phyloP scores from a whole-genome alignment of 2,888 invertebrate genomes.

The Chrysolina americana region DNA sequence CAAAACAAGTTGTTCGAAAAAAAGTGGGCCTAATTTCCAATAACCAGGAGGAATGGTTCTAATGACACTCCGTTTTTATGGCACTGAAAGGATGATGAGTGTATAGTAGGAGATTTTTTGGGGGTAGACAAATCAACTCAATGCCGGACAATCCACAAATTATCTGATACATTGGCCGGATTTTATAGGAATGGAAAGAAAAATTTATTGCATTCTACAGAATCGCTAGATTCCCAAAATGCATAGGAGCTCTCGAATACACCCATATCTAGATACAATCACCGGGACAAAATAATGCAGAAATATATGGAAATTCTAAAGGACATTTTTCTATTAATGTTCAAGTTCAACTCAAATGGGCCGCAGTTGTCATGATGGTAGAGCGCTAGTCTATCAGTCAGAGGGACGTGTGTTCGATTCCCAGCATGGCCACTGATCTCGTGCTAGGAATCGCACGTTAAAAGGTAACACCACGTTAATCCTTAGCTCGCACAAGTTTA shows the following conservation, averaged over 20 bases:
- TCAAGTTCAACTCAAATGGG: slow-evolving; percentile 40
- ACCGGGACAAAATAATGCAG: slow-evolving; percentile 54
- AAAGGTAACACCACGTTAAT: no score
- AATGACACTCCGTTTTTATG: slow-evolving; percentile 27
- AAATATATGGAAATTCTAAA: slow-evolving; percentile 56
- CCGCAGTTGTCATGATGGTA: no score
- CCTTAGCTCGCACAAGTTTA: no score
- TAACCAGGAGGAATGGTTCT: slow-evolving; percentile 4
- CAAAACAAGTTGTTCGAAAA: no score
- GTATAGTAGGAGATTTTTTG: slow-evolving; percentile 18
- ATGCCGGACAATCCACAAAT: slow-evolving; percentile 13
- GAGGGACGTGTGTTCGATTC: no score
- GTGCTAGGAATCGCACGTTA: no score
- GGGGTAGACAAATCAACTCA: slow-evolving; percentile 19
- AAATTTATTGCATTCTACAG: background rate
- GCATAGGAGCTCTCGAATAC: slow-evolving; percentile 6
- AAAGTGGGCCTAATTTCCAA: background rate
- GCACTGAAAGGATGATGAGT: slow-evolving; percentile 3
- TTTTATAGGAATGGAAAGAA: background rate
- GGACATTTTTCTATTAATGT: slow-evolving; percentile 56
- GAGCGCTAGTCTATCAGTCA: no score
- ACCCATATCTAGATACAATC: slow-evolving; percentile 59
- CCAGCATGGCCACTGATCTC: no score
- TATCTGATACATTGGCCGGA: slow-evolving; percentile 6
- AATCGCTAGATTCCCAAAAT: slow-evolving; percentile 12